Evolutionary conservation across 1,140 invertebrate species (phyloP).

Genomic region (Daktulosphaira vitifoliae): DNA sequence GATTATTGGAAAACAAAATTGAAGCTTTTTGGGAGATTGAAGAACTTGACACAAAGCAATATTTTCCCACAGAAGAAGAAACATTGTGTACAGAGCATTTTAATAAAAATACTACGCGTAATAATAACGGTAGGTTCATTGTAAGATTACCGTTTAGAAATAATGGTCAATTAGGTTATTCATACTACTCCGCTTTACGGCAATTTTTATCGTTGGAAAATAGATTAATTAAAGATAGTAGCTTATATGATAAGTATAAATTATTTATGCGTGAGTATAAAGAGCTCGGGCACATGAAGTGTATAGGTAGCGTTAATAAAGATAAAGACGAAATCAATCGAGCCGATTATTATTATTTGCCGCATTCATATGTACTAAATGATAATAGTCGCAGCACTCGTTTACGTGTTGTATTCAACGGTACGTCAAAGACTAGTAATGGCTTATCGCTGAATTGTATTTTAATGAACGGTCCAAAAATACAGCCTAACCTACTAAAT

Average conservation of each 20-base stretch:
- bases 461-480: constrained; percentile 35
- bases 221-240: neutral
- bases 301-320: neutral
- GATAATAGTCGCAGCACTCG: neutral
- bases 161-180: neutral
- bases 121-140: neutral
- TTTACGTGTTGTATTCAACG: constrained; percentile 43
- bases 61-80: neutral
- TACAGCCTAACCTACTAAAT: constrained; percentile 40
- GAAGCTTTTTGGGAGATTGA: neutral
- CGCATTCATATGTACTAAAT: neutral
- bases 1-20: too few relatives aligned
- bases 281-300: neutral
- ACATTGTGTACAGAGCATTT: neutral
- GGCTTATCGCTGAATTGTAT: constrained; percentile 42
- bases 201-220: neutral
- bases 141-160: neutral
- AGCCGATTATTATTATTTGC: neutral
- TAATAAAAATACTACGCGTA: neutral
- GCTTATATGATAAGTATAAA: neutral
- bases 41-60: neutral
- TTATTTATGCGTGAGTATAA: neutral
- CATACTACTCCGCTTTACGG: neutral
- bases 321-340: neutral
- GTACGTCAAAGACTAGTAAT: constrained; percentile 36